These are phyloP conservation scores for Sussaba pulchella DNA, from an alignment of 2,888 invertebrate species.

Conservation along the genomic window DNA sequence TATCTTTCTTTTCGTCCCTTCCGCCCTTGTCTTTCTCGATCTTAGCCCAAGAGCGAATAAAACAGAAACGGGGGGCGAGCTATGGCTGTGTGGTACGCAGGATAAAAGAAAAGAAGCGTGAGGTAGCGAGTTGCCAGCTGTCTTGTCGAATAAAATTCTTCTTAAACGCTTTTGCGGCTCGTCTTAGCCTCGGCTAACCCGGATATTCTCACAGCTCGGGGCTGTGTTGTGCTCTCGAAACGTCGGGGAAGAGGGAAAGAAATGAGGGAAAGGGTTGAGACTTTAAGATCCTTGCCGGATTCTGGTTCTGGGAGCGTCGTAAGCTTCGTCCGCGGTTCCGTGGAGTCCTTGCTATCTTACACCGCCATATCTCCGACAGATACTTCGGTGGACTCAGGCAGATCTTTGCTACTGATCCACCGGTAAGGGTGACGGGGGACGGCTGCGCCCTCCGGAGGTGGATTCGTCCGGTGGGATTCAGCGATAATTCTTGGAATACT, in stretches of 20 bases:
- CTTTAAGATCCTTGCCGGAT: constrained; percentile 39
- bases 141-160: constrained; percentile 56
- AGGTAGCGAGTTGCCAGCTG: constrained; percentile 45
- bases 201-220: constrained; percentile 16
- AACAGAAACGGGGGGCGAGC: constrained; percentile 12
- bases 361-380: constrained; percentile 9
- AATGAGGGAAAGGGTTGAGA: constrained; percentile 35
- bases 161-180: constrained; percentile 49
- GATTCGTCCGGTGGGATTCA: neutral
- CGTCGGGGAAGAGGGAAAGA: neutral
- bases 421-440: neutral
- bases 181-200: constrained; percentile 32
- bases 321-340: constrained; percentile 10
- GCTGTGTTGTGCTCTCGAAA: constrained; percentile 9
- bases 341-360: constrained; percentile 4
- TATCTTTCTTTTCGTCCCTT: neutral
- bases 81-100: constrained; percentile 6
- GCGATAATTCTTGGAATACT: neutral
- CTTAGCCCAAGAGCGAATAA: neutral
- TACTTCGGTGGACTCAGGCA: neutral
- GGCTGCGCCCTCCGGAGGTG: neutral
- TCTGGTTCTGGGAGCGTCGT: constrained; percentile 16
- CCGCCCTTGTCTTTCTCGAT: neutral
- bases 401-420: constrained; percentile 1
- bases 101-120: constrained; percentile 27